Evolutionary conservation across 1,140 invertebrate species (phyloP), one percentile per base, ranked within the genome.

Genomic region (Drosophila truncata): DNA sequence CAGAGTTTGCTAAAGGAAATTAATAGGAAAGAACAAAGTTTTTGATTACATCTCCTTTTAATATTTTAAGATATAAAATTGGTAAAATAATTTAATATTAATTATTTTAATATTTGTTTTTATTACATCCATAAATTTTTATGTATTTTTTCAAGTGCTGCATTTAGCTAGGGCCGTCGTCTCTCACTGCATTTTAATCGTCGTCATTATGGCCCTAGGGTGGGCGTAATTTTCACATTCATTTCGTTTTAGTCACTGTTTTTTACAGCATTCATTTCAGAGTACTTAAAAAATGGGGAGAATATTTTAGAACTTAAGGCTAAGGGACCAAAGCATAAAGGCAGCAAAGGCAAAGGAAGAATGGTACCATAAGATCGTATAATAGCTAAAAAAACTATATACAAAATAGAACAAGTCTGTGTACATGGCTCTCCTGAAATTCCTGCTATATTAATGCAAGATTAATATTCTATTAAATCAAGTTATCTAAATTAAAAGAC

Each of bases 151-250:
- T 2, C 4, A 4, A 52, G 66, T 70, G 66, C 33, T 13, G n/a
- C 66, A 54, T 67, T 65, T 70, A 65, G 66, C 66, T n/a, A 54
- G 31, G 41, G 58, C 64, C 44, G 44, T 54, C 78, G 33, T 47
- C 18, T 54, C 31, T 58, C 65, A 72, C 70, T 78, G 84, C 83
- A 86, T 79, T 86, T 86, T 86, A 87, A 87, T 87, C 83, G 83
- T 49, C 80, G 70, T 86, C 83, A 86, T 86, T 86, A 86, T 80
- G 83, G 83, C 75, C 60, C 50, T 71, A 82, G 55, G 69, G 70
- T 80, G 75, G 85, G 75, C 75, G 69, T 78, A 82, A 76, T 82
- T 69, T 86, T 70, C 63, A 55, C 69, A 85, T 81, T 81, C 55
- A 59, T 79, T 62, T 42, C 58, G 39, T 54, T 46, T 33, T 49